Evolutionary conservation across 37 sponge, comb jelly and placozoan genomes (phyloP).

Genomic region (Chondrilla cf. caribensis): DNA sequence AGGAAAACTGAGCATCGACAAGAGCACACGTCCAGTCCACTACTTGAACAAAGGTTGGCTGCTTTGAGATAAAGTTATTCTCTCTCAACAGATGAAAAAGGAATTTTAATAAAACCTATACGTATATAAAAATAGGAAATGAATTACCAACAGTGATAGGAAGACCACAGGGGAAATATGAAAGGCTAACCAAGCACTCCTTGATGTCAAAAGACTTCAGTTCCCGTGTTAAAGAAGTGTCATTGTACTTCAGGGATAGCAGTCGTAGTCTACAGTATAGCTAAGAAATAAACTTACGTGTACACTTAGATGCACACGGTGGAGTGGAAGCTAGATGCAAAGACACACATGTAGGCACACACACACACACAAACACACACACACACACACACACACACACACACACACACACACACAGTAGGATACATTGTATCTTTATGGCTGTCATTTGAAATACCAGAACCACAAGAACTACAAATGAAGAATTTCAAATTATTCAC

Average conservation of each 20-base stretch:
- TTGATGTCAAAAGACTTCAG: background rate
- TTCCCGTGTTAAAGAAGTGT: background rate
- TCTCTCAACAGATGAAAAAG: background rate
- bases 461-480: too few species aligned
- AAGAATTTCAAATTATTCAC: too few species aligned
- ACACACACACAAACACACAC: too few species aligned
- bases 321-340: too few species aligned
- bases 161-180: background rate
- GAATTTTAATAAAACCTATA: background rate
- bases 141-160: background rate
- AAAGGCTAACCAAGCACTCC: background rate
- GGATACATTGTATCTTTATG: too few species aligned
- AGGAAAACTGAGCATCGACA: constrained; percentile 5
- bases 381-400: too few species aligned
- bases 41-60: background rate
- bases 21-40: constrained; percentile 11
- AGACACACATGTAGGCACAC: too few species aligned
- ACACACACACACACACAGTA: too few species aligned
- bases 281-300: background rate
- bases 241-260: constrained; percentile 10
- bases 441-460: too few species aligned
- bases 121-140: background rate
- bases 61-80: background rate
- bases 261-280: background rate
- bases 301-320: too few species aligned